Conservation (phyloP, 1,140 invertebrate species). For the Phymastichus coffea region DNA sequence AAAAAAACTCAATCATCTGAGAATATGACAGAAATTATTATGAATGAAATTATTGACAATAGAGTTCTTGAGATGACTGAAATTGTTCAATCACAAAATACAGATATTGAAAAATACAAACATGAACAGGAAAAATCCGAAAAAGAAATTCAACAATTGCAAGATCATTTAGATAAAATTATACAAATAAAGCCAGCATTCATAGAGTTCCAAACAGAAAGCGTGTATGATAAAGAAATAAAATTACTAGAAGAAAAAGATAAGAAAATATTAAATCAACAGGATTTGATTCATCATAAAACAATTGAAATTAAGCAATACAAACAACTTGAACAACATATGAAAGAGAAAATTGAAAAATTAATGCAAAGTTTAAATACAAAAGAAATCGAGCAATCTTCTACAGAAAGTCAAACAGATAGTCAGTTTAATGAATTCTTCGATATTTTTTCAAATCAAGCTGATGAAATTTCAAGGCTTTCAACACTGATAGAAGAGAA, state of each 20-base stretch:
- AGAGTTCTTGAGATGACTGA: background rate
- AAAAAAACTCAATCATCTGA: background rate
- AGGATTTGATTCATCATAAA: slow-evolving; percentile 12
- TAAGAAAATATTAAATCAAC: slow-evolving; percentile 4
- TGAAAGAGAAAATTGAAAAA: slow-evolving; percentile 10
- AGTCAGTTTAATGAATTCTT: background rate
- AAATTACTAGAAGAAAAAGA: slow-evolving; percentile 2
- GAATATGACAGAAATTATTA: background rate
- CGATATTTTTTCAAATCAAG: too few species aligned
- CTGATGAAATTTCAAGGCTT: background rate
- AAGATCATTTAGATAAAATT: background rate
- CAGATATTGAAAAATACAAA: background rate
- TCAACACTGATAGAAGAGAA: background rate
- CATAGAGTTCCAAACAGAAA: slow-evolving; percentile 11
- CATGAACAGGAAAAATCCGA: background rate
- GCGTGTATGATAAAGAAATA: slow-evolving; percentile 8
- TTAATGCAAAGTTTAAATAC: background rate
- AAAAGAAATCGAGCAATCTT: background rate
- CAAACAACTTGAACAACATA: slow-evolving; percentile 22
- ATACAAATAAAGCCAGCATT: background rate
- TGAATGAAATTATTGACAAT: slow-evolving; percentile 16
- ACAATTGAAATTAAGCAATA: slow-evolving; percentile 28
- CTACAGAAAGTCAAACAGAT: slow-evolving; percentile 2
- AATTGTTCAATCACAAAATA: background rate
- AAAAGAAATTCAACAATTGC: background rate